Percentiles rank a stretch among this genome's conserved stretches.
These are phyloP conservation scores for Ibycter americanus DNA, from an alignment of 2,797 vertebrate species.

Conservation along the genomic window DNA sequence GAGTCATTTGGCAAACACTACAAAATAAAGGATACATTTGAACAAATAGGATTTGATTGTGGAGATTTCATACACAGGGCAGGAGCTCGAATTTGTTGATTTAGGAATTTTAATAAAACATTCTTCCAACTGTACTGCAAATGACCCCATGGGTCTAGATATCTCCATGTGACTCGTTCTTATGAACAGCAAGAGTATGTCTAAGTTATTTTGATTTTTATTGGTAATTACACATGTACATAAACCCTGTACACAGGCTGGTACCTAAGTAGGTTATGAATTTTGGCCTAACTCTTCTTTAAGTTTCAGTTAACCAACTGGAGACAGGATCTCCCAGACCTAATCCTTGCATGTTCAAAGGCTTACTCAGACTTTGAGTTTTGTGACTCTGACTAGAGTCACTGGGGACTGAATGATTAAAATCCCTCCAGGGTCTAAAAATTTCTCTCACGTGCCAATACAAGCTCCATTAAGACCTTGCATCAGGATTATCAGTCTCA, in stretches of 20 bases:
- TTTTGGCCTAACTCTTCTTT: constrained; percentile 22
- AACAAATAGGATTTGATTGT: constrained; percentile 52
- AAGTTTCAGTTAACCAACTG: constrained; percentile 15
- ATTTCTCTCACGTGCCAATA: not conserved
- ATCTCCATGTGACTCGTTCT: constrained; percentile 39
- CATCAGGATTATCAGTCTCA: not conserved
- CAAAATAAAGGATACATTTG: constrained; percentile 2
- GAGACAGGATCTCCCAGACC: constrained; percentile 1
- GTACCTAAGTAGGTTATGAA: constrained; percentile 46
- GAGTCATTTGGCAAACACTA: constrained; percentile 38
- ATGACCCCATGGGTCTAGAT: constrained; percentile 32
- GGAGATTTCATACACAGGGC: not conserved
- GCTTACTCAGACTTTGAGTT: constrained; percentile 11
- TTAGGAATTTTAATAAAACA: constrained; percentile 50
- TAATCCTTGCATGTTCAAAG: constrained; percentile 44
- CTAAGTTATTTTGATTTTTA: constrained; percentile 30
- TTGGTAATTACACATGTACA: not conserved
- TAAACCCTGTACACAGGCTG: constrained; percentile 48
- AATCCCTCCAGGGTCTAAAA: not conserved
- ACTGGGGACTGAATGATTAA: not conserved
- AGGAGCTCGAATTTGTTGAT: constrained; percentile 20
- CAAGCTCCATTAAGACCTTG: not conserved
- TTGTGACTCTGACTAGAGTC: not conserved
- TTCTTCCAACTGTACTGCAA: constrained; percentile 38
- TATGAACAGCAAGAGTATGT: not conserved